Percentiles rank a stretch among this genome's conserved stretches.
Conservation (phyloP, 2,113 vertebrate genomes). For the Gallinago media region DNA sequence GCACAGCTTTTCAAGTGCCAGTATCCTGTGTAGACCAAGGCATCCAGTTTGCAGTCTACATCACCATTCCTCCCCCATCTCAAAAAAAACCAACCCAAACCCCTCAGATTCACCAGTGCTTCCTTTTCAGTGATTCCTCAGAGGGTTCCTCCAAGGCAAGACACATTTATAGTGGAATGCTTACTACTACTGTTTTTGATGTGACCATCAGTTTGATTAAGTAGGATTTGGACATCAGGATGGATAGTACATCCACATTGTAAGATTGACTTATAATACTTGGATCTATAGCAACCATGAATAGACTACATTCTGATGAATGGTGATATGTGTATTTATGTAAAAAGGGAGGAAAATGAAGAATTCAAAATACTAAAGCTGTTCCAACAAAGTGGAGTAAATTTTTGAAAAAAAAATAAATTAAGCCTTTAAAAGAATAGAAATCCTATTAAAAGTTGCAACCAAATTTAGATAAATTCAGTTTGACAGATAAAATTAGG, state of each 20-base stretch:
- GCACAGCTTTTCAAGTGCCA: not conserved
- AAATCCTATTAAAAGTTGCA: not conserved
- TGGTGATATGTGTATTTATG: not conserved
- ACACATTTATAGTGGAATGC: not conserved
- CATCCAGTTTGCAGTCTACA: not conserved
- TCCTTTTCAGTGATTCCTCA: not conserved
- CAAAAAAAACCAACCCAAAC: not conserved
- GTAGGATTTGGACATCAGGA: not conserved
- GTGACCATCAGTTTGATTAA: not conserved
- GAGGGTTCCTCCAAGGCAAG: not conserved
- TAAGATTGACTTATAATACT: not conserved
- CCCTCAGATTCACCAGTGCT: not conserved
- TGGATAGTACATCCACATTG: not conserved
- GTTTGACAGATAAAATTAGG: not conserved
- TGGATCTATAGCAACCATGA: not conserved
- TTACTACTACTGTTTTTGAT: not conserved
- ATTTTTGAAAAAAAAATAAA: not conserved
- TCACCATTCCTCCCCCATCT: not conserved
- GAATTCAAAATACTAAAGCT: not conserved
- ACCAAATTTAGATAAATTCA: not conserved
- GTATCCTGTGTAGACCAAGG: not conserved
- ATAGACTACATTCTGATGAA: not conserved
- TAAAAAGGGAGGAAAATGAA: not conserved
- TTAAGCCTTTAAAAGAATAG: not conserved
- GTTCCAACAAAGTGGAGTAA: not conserved